A percentile compares a stretch with the other conserved stretches of the same genome.
Evolutionary conservation across 2,797 vertebrate genomes (phyloP).

Genomic region (Tapera naevia): DNA sequence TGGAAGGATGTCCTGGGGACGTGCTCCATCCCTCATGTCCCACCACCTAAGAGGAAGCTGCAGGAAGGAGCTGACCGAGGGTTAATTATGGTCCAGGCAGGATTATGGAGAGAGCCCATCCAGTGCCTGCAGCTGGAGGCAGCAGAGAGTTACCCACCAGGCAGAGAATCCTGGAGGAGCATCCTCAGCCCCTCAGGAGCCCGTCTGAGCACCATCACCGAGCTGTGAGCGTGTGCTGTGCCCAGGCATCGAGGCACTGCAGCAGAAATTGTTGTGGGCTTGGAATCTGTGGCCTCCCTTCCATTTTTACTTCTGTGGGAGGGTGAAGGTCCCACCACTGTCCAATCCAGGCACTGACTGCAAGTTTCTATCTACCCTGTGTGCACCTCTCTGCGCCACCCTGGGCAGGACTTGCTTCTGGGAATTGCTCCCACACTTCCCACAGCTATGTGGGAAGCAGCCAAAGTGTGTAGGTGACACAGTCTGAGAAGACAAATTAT

Average conservation of each 20-base stretch:
- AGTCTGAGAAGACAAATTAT: not conserved
- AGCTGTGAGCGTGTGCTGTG: not conserved
- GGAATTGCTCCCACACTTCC: not conserved
- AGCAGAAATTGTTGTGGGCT: not conserved
- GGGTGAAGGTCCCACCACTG: not conserved
- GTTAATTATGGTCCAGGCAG: accelerated
- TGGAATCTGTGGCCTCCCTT: not conserved
- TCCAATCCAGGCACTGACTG: not conserved
- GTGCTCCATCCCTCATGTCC: too few species aligned
- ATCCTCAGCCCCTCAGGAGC: not conserved
- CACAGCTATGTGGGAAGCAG: not conserved
- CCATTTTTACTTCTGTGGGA: not conserved
- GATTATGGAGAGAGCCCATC: not conserved
- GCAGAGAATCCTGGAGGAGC: not conserved
- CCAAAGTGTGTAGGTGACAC: not conserved
- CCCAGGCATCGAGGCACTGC: not conserved
- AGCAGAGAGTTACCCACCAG: not conserved
- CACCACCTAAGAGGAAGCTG: not conserved
- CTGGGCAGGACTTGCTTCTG: not conserved
- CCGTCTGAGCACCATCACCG: not conserved
- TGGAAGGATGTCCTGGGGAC: not conserved
- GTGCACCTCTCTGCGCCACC: not conserved
- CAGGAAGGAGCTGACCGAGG: not conserved
- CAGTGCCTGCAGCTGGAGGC: not conserved
- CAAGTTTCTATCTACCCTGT: not conserved